Percentiles rank a stretch among this genome's conserved stretches.
Evolutionary conservation across 2,797 vertebrate genomes (phyloP).

Genomic region (Rhinoraja longicauda): DNA sequence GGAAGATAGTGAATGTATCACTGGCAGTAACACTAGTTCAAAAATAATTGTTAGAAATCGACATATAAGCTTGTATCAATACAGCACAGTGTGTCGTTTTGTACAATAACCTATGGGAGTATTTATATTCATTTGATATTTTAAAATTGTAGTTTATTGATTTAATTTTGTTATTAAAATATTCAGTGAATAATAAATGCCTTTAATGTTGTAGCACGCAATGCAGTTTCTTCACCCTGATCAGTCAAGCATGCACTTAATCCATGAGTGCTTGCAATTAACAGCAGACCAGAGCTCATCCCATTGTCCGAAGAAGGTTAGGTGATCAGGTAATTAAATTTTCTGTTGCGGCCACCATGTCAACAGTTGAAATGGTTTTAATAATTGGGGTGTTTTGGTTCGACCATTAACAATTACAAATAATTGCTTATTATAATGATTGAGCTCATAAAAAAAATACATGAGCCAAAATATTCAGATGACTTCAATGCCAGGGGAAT

Average conservation of each 20-base stretch:
- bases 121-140: not conserved
- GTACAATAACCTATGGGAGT: not conserved
- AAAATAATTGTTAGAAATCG: not conserved
- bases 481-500: not conserved
- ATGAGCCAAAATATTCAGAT: not conserved
- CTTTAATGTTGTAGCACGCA: too few relatives aligned
- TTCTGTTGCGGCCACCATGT: not conserved
- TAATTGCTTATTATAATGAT: not conserved
- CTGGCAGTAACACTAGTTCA: not conserved
- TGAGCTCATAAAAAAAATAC: not conserved
- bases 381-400: not conserved
- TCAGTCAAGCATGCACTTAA: not conserved
- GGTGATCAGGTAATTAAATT: not conserved
- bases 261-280: too few relatives aligned
- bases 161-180: not conserved
- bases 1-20: not conserved
- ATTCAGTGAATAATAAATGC: too few relatives aligned
- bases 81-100: not conserved
- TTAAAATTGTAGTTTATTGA: not conserved
- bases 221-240: not conserved
- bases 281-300: not conserved
- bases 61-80: not conserved
- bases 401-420: not conserved
- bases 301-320: not conserved
- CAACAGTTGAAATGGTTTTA: not conserved